Evolutionary conservation across 1,140 invertebrate species (phyloP), one percentile per base, ranked within the genome.

Genomic region (Sesamia nonagrioides): DNA sequence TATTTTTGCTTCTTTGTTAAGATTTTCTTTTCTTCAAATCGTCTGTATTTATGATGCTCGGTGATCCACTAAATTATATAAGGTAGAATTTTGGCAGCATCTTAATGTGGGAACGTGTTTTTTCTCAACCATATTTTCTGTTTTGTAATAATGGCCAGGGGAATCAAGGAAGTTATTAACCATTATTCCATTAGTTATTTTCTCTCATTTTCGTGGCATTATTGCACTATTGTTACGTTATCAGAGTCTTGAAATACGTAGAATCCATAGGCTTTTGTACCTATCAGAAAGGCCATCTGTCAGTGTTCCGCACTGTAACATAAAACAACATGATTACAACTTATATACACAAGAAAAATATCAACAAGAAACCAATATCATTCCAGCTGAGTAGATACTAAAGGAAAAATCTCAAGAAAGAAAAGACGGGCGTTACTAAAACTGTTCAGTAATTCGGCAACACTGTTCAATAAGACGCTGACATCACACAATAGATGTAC

Each of bases 401-500:
- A 60, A 42, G 9, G 60, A 76, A 21, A 63, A 76, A 71, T 73
- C 73, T 18, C 40, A 33, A 63, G 45, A 79, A 76, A 84, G 80
- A 61, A 72, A 72, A 60, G 68, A 17, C 18, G 37, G 18, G 56
- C 60, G 60, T 45, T 33, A 78, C 77, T 61, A 71, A 61, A 71
- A 71, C 45, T 45, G 60, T 75, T 71, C 75, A 61, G 80, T 85
- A 86, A 83, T 88, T 84, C 78, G 75, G 79, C 78, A 83, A 84
- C 82, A 88, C 82, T 89, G 85, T 87, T 85, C 88, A 88, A 91
- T 92, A 87, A 87, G 81, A 79, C 60, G 83, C 88, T 86, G 85
- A 89, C 90, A 90, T 89, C 86, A 85, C 85, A 87, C 91, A 88
- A 93, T 93, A 90, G 90, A 92, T 88, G 88, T 91, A 88, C 88